Evolutionary conservation across 2,888 invertebrate genomes (phyloP).

Genomic region (Aromia moschata): DNA sequence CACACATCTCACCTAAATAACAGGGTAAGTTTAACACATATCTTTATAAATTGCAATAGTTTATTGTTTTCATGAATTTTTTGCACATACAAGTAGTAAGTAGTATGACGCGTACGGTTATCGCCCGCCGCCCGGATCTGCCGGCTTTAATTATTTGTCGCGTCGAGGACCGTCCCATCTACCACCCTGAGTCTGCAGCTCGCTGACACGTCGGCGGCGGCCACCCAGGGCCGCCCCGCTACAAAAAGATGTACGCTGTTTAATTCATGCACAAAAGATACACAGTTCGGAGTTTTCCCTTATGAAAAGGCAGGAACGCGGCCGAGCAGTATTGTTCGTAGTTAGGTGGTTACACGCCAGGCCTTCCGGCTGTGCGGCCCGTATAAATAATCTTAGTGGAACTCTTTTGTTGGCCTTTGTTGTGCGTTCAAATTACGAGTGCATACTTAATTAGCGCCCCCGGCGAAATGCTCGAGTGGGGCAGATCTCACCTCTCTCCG

Average conservation of each 20-base stretch:
- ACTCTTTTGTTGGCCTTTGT: slow-evolving; percentile 36
- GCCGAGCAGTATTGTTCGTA: slow-evolving; percentile 31
- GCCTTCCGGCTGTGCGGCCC: slow-evolving; percentile 31
- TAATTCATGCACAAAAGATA: slow-evolving; percentile 29
- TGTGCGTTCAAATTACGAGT: slow-evolving; percentile 31
- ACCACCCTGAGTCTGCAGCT: background rate
- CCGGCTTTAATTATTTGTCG: background rate
- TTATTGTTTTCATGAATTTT: no score
- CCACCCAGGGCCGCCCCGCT: background rate
- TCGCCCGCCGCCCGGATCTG: no score
- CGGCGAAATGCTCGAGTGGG: no score
- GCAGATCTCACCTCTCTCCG: background rate
- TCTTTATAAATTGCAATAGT: no score
- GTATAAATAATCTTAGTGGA: slow-evolving; percentile 37
- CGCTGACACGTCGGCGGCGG: background rate
- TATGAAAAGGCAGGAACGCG: slow-evolving; percentile 23
- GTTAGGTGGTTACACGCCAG: slow-evolving; percentile 28
- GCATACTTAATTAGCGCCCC: slow-evolving; percentile 32
- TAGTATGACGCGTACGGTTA: no score
- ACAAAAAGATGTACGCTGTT: slow-evolving; percentile 23
- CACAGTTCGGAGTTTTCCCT: slow-evolving; percentile 15
- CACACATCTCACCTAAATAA: no score
- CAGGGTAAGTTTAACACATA: no score
- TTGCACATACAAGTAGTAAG: no score
- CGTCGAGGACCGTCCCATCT: background rate